A percentile compares a stretch with the other conserved stretches of the same genome.
These are phyloP conservation scores for Motacilla alba DNA, from an alignment of 2,113 vertebrate genomes.

Conservation along the genomic window DNA sequence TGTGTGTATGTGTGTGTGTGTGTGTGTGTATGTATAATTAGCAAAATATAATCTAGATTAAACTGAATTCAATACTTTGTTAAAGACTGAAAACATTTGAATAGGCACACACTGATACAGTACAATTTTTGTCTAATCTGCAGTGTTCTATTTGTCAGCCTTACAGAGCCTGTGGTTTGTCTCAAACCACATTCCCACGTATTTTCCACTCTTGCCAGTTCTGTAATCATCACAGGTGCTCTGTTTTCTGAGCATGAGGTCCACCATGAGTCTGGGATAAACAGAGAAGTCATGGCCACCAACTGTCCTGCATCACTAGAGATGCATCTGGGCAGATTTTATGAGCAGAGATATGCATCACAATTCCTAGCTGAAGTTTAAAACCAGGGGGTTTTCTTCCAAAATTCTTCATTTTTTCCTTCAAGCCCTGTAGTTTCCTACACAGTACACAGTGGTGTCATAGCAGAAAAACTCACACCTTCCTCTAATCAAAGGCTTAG, in stretches of 20 bases:
- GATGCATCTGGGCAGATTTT: background rate
- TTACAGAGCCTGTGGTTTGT: background rate
- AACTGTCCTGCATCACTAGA: background rate
- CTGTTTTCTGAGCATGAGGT: background rate
- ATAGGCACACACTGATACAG: background rate
- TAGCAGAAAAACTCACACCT: background rate
- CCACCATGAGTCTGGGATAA: background rate
- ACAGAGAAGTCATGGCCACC: fast-evolving
- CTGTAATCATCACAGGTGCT: background rate
- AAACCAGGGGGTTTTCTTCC: background rate
- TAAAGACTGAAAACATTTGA: background rate
- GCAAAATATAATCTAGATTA: background rate
- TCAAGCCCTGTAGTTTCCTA: background rate
- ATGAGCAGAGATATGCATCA: background rate
- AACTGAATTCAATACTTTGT: background rate
- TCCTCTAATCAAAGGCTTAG: background rate
- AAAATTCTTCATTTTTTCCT: background rate
- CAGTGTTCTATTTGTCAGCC: background rate
- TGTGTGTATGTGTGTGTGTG: fast-evolving
- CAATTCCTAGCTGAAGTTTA: background rate
- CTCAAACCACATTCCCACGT: background rate
- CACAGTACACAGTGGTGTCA: background rate
- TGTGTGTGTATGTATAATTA: background rate
- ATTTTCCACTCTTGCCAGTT: background rate
- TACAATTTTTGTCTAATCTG: background rate